A percentile compares a stretch with the other conserved stretches of the same genome.
These are phyloP conservation scores for Caenorhabditis auriculariae DNA, from an alignment of 2,888 invertebrate species.

Conservation along the genomic window DNA sequence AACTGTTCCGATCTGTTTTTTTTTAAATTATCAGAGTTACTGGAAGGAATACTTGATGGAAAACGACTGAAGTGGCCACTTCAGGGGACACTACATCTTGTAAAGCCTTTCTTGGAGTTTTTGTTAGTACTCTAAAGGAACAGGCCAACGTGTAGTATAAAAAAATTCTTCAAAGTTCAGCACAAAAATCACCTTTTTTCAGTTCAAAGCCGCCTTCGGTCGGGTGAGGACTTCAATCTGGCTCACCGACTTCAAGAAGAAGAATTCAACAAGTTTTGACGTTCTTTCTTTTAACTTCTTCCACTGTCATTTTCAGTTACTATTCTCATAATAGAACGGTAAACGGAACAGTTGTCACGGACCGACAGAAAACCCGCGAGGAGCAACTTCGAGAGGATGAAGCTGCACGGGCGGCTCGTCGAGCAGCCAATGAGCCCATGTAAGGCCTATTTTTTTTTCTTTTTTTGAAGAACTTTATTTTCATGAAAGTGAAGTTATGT, in stretches of 20 bases:
- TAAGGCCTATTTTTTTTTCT: neutral
- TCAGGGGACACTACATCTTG: no score
- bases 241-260: constrained; percentile 13
- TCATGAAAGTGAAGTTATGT: neutral
- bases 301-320: constrained; percentile 1
- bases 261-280: constrained; percentile 7
- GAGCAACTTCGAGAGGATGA: constrained; percentile 12
- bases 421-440: constrained; percentile 4
- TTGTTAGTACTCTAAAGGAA: no score
- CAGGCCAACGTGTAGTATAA: no score
- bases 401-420: constrained; percentile 2
- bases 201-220: constrained; percentile 10
- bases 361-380: constrained; percentile 2
- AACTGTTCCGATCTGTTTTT: no score
- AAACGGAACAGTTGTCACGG: constrained; percentile 6
- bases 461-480: neutral
- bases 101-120: no score
- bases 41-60: no score
- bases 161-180: no score
- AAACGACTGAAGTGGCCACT: no score
- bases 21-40: no score
- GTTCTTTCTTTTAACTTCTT: neutral
- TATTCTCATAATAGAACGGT: constrained; percentile 10
- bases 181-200: neutral
- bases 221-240: constrained; percentile 7